Conservation (phyloP, 53 echinoderm and acorn worm genomes). For the Temnopleurus reevesii region DNA sequence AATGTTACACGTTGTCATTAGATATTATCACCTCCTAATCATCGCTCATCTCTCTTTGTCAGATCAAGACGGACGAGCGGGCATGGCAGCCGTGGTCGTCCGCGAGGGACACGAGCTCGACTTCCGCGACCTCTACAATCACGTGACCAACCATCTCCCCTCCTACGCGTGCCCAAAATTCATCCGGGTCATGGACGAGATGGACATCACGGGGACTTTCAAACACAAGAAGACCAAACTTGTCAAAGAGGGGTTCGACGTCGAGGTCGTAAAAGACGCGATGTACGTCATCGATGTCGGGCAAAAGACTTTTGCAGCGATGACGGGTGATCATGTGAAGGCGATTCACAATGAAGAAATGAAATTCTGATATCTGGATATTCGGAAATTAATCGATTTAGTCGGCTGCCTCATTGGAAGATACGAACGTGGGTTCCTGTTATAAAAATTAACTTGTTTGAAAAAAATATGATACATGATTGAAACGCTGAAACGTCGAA, state of each 20-base stretch:
- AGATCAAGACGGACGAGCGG: constrained; percentile 72
- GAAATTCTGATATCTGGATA: constrained; percentile 56
- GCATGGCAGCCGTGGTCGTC: constrained; percentile 75
- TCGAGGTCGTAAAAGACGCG: constrained; percentile 53
- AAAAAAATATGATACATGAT: no score
- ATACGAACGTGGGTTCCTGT: no score
- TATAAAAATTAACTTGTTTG: no score
- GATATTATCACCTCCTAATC: no score
- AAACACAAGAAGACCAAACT: constrained; percentile 77
- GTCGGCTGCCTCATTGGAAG: no score
- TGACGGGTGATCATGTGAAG: constrained; percentile 23
- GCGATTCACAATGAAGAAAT: constrained; percentile 47
- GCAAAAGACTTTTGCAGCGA: constrained; percentile 56
- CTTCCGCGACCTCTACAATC: constrained; percentile 54
- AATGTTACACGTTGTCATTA: no score
- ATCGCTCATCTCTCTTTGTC: no score
- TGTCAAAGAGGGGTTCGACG: constrained; percentile 71
- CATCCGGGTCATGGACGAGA: constrained; percentile 65
- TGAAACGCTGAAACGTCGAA: no score
- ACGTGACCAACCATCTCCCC: constrained; percentile 66
- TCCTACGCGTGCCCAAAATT: constrained; percentile 79
- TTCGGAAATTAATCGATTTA: no score
- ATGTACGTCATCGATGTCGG: constrained; percentile 63
- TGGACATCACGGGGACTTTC: constrained; percentile 76
- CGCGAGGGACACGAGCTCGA: constrained; percentile 42